Percentiles rank a stretch among this genome's conserved stretches.
These are phyloP conservation scores for Numenius phaeopus DNA, from an alignment of 2,797 vertebrate species.

Conservation along the genomic window DNA sequence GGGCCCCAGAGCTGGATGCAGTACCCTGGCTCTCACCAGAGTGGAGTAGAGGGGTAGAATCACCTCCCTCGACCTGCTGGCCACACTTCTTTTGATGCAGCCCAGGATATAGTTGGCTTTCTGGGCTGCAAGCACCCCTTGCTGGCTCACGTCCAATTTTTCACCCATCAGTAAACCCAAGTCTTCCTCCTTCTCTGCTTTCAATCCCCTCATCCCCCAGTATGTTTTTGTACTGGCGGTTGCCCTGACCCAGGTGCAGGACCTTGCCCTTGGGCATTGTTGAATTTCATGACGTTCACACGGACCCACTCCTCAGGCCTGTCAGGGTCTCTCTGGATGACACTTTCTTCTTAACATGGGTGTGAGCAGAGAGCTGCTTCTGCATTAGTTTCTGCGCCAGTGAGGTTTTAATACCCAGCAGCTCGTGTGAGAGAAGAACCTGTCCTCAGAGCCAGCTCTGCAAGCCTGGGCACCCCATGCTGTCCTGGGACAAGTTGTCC, in stretches of 20 bases:
- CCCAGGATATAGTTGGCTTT: fast-evolving
- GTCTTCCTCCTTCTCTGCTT: not conserved
- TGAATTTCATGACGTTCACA: not conserved
- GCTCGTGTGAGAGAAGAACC: not conserved
- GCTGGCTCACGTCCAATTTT: not conserved
- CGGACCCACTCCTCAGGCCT: not conserved
- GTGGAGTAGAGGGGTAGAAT: not conserved
- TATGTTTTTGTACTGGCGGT: fast-evolving
- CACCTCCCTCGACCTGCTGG: not conserved
- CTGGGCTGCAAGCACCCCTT: not conserved
- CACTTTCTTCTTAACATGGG: not conserved
- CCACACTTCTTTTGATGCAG: fast-evolving
- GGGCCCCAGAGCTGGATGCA: fast-evolving
- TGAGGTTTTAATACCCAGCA: not conserved
- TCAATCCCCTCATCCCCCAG: not conserved
- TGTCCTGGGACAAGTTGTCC: fast-evolving
- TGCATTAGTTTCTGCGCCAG: not conserved
- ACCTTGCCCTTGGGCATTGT: not conserved
- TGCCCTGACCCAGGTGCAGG: not conserved
- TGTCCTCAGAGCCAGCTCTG: not conserved
- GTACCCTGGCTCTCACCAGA: not conserved
- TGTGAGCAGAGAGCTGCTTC: not conserved
- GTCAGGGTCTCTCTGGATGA: not conserved
- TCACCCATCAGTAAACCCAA: not conserved
- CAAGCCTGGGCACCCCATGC: fast-evolving